Conservation (phyloP, 2,797 vertebrate species). For the Hydrolagus colliei region DNA sequence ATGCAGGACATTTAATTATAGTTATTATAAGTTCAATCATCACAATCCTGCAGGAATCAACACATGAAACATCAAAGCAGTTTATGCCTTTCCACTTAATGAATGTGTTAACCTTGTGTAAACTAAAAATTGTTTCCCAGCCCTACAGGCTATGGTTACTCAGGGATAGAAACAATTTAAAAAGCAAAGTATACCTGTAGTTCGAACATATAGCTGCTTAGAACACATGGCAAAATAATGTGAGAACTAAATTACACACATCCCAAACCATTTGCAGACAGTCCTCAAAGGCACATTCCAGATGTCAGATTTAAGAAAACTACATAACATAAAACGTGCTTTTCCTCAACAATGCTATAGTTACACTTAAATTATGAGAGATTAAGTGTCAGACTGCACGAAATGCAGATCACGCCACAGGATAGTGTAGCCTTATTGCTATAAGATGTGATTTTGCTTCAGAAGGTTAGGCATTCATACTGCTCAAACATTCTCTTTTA, state of each 20-base stretch:
- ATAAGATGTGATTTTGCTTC: background rate
- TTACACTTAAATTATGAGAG: background rate
- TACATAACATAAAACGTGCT: background rate
- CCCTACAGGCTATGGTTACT: background rate
- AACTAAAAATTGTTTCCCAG: background rate
- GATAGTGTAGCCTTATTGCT: background rate
- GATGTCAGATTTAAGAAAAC: background rate
- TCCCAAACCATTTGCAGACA: background rate
- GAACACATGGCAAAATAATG: conserved; percentile 1
- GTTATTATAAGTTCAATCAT: background rate
- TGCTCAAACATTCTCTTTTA: background rate
- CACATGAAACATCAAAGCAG: background rate
- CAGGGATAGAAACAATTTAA: background rate
- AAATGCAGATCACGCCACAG: background rate
- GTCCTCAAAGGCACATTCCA: background rate
- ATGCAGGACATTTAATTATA: background rate
- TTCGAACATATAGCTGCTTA: background rate
- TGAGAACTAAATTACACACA: background rate
- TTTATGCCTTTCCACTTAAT: background rate
- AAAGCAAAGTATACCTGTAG: background rate
- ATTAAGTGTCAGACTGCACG: background rate
- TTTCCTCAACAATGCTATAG: background rate
- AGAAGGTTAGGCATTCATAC: background rate
- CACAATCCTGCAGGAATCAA: background rate
- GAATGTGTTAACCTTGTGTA: background rate